Percentiles rank a stretch among this genome's conserved stretches.
Evolutionary conservation across 2,797 vertebrate genomes (phyloP).

Genomic region (Falco berigora): DNA sequence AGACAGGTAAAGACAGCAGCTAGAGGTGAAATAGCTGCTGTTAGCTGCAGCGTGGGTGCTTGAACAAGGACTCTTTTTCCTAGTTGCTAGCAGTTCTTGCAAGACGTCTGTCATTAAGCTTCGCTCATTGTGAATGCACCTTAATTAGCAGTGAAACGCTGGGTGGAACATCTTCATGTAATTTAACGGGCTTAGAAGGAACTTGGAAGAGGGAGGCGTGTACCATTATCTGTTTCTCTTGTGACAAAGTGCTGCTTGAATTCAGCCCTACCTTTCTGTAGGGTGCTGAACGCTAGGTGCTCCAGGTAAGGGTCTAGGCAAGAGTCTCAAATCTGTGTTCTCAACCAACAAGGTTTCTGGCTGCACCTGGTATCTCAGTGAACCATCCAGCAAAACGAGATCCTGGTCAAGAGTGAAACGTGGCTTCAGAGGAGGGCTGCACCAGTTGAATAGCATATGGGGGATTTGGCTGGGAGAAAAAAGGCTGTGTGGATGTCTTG

Average conservation of each 20-base stretch:
- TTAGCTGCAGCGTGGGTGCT: neutral
- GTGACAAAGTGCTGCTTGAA: neutral
- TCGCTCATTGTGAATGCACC: neutral
- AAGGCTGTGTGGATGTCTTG: neutral
- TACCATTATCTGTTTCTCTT: neutral
- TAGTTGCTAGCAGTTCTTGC: neutral
- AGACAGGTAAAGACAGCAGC: neutral
- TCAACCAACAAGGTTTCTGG: neutral
- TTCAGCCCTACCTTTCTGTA: neutral
- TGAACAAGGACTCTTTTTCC: neutral
- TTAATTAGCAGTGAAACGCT: neutral
- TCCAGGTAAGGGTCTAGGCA: neutral
- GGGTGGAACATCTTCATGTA: neutral
- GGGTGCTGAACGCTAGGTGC: neutral
- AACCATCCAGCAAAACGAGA: neutral
- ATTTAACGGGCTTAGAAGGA: neutral
- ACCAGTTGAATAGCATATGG: too few species aligned
- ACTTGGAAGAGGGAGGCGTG: neutral
- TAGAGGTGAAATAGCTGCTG: neutral
- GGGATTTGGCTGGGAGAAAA: neutral
- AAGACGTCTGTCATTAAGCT: neutral
- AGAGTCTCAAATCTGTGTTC: neutral
- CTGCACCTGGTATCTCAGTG: neutral
- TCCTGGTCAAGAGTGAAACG: neutral
- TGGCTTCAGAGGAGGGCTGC: neutral